Evolutionary conservation across 2,113 vertebrate species (phyloP), one percentile per base, ranked within the genome.

Genomic region (Baryphthengus martii): DNA sequence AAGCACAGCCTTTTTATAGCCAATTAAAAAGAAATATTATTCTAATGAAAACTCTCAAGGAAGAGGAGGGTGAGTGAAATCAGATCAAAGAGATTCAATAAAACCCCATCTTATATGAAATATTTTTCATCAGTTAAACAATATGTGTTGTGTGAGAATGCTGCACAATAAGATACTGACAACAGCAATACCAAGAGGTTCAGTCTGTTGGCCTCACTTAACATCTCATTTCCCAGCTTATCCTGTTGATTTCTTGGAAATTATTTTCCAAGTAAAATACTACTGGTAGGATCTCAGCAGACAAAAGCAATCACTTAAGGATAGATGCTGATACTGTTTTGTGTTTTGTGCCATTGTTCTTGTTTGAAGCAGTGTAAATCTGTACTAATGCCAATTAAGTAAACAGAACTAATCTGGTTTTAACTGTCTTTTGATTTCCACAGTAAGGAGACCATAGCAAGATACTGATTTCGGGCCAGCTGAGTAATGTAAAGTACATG

Each of bases 331-430:
- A 44, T 66, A 9, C 11, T 77, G 1, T 91, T 93, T 87, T 80
- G 59, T 93, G 25, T 45, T 74, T 82, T 86, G 50, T 79, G 45
- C n/a, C 3, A 2, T 9, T 89, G 20, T 65, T 95, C 66, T n/a
- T 87, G 49, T 78, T 85, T 89, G 85, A 67, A 79, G 26, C 14
- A 13, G 29, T 44, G 29, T 70, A 77, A 77, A 73, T 92, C 31
- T 74, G 21, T 77, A 49, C 19, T 86, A 89, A 94, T 81, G 65
- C 63, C 9, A 53, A 25, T 53, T 88, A 94, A 95, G 76, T 92
- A 87, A 89, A 90, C 67, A 68, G 53, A 84, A 84, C 86, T 96
- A 89, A 90, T 92, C 47, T 92, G 61, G 10, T 77, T 28, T 45
- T 83, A 66, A 68, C 35, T 92, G 20, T 85, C 13, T 85, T 94